Percentiles rank a stretch among this genome's conserved stretches.
Conservation (phyloP, 2,888 invertebrate species). For the Drosophila buzzatii region DNA sequence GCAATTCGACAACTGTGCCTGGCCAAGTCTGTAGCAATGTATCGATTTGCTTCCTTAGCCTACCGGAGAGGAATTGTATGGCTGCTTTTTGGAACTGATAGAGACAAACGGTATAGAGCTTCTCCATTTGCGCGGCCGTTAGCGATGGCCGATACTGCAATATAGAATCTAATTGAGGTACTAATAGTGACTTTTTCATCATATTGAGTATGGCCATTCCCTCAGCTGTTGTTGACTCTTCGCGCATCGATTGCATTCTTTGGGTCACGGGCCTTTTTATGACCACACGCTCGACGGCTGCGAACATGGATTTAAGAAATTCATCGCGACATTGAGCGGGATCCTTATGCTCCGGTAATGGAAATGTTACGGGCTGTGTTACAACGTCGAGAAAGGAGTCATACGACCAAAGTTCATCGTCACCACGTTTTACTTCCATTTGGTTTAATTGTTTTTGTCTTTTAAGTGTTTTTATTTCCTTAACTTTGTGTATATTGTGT, state of each 20-base stretch:
- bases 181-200: background rate
- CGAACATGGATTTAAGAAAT: conserved; percentile 25
- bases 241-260: fast-evolving
- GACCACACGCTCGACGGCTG: background rate
- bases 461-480: background rate
- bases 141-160: conserved; percentile 4
- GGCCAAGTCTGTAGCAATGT: conserved; percentile 43
- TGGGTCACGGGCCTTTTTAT: fast-evolving
- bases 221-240: conserved; percentile 4
- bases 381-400: background rate
- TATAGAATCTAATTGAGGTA: no score
- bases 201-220: conserved; percentile 29
- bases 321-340: conserved; percentile 35
- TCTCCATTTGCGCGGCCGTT: background rate
- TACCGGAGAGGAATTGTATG: conserved; percentile 43
- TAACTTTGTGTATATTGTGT: background rate
- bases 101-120: background rate
- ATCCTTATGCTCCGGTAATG: background rate
- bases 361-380: background rate
- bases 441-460: background rate
- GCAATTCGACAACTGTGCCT: conserved; percentile 25
- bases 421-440: background rate
- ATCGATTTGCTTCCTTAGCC: conserved; percentile 38
- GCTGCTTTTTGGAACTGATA: conserved; percentile 45
- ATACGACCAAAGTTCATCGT: background rate